Conservation (phyloP, 2,113 vertebrate species). For the Mesitornis unicolor region DNA sequence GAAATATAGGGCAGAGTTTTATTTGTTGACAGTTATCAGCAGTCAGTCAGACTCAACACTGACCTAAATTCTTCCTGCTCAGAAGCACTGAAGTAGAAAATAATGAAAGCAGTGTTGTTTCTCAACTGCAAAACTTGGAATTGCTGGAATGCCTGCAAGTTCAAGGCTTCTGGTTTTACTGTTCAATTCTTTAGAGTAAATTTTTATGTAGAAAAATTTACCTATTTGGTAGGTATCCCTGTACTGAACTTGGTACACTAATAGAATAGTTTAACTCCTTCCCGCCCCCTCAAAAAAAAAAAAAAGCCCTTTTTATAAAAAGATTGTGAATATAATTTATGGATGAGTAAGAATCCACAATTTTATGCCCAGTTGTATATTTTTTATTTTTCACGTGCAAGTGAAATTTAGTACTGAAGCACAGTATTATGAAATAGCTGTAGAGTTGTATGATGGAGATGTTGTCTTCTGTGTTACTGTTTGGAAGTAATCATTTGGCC, state of each 20-base stretch:
- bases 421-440: background rate
- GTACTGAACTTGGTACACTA: background rate
- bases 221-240: background rate
- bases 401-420: background rate
- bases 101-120: slow-evolving; percentile 58
- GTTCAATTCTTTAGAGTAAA: background rate
- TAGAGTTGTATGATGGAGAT: background rate
- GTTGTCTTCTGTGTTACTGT: background rate
- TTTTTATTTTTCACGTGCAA: background rate
- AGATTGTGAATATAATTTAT: background rate
- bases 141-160: background rate
- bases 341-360: background rate
- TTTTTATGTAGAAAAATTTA: background rate
- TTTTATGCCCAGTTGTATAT: background rate
- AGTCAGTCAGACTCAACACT: slow-evolving; percentile 57
- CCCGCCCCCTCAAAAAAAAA: accelerated
- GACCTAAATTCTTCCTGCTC: slow-evolving; percentile 65
- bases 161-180: background rate
- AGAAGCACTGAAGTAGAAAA: slow-evolving; percentile 60
- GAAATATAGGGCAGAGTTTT: slow-evolving; percentile 60
- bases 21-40: slow-evolving; percentile 67
- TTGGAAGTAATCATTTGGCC: background rate
- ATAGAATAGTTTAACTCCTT: background rate
- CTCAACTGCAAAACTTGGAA: slow-evolving; percentile 56
- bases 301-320: background rate